Base-by-base conservation (phyloP, 1,140 invertebrate species). In the Ptiloglossa arizonensis region DNA sequence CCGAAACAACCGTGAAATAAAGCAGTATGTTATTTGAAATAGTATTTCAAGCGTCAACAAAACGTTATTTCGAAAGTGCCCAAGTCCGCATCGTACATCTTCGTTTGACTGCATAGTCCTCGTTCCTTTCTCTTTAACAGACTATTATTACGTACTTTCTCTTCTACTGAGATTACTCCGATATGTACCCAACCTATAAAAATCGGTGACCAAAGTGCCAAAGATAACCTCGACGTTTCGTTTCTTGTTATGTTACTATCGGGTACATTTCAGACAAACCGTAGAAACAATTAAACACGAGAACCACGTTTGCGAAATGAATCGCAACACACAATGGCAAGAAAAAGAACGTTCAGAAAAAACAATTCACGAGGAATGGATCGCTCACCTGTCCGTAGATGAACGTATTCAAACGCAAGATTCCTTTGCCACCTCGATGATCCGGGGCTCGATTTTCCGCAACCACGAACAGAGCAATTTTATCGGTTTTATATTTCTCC, bases 301-400 rank as follows among this genome's bases (percentile, higher is more conserved):
- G 11, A 0, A 35, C 11, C 1, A 6, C 17, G 38, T 46, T 50
- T 24, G 32, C 2, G 19, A 6, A 32, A 22, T 11, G 15, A 41
- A 57, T 64, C 5, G 8, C 3, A 19, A 73, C 17, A 27, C 0
- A 19, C 11, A 0, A 44, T 27, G 2, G 17, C 9, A 9, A 22
- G 0, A 22, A 56, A 32, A 56, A 19, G 1, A 56, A 67, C 17
- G 22, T 41, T 9, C 1, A 24, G 11, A 50, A 5, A 29, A 17
- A 35, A 5, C 19, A 8, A 13, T 50, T n/a, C 13, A 5, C 41
- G 24, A 50, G n/a, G 48, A 38, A 44, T 70, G n/a, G 57, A 56
- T 71, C 57, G 57, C 75, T 77, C 75, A 77, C 75, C 75, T 77
- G 75, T 71, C 46, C 57, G 35, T 63, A 29, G 48, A 63, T 56